These are phyloP conservation scores for Pomacea canaliculata DNA, from an alignment of 2,888 invertebrate species.

Conservation along the genomic window DNA sequence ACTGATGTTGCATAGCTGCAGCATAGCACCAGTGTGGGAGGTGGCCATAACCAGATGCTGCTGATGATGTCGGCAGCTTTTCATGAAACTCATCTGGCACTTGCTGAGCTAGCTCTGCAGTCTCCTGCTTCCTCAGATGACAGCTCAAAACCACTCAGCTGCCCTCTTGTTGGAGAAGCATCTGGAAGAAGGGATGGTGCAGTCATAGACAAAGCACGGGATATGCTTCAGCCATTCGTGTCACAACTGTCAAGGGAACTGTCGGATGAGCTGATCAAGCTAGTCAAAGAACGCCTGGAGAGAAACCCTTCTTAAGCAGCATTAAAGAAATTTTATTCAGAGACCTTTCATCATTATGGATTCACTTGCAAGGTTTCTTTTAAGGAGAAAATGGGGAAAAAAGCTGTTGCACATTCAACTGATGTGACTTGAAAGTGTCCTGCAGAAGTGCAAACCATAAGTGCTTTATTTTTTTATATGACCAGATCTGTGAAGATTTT, in stretches of 20 bases:
- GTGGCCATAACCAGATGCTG: slow-evolving; percentile 18
- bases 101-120: slow-evolving; percentile 14
- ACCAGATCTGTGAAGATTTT: too few relatives aligned
- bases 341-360: too few relatives aligned
- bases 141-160: neutral
- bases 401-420: too few relatives aligned
- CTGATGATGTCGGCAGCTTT: slow-evolving; percentile 22
- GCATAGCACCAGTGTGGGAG: slow-evolving; percentile 25
- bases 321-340: neutral
- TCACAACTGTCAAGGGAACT: slow-evolving; percentile 34
- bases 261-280: slow-evolving; percentile 26
- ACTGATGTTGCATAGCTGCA: neutral
- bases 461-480: too few relatives aligned
- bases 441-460: too few relatives aligned
- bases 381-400: neutral
- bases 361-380: too few relatives aligned
- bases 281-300: slow-evolving; percentile 25
- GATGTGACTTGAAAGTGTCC: too few relatives aligned
- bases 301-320: slow-evolving; percentile 5
- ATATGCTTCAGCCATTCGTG: slow-evolving; percentile 32
- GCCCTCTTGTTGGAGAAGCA: slow-evolving; percentile 8
- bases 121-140: slow-evolving; percentile 12
- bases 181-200: neutral
- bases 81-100: slow-evolving; percentile 23
- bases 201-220: slow-evolving; percentile 21